phyloP scores from a whole-genome alignment of 2,113 vertebrate genomes.

The Ageneiosus marmoratus region DNA sequence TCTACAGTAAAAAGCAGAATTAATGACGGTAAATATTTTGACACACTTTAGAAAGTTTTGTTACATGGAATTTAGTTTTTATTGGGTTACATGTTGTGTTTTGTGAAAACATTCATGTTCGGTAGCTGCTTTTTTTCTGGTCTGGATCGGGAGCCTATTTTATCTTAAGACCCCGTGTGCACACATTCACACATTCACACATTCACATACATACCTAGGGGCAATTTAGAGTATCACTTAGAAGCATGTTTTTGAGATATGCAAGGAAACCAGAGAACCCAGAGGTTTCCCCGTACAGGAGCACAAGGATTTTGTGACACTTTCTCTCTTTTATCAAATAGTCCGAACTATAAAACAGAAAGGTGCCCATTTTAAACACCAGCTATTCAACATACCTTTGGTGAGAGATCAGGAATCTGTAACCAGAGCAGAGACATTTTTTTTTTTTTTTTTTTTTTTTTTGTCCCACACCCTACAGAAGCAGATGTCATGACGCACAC shows the following conservation, averaged over 20 bases:
- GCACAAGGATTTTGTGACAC: too few species aligned
- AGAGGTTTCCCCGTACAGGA: background rate
- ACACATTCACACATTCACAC: slow-evolving; percentile 28
- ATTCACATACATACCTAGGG: background rate
- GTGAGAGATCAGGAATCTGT: background rate
- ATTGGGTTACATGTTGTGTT: background rate
- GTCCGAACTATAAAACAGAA: background rate
- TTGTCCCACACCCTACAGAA: background rate
- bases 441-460: too few species aligned
- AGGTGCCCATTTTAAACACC: background rate
- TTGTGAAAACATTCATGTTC: background rate
- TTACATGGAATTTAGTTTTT: background rate
- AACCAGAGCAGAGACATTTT: background rate
- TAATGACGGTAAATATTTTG: background rate
- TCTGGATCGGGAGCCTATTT: background rate
- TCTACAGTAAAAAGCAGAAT: background rate
- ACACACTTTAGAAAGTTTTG: background rate
- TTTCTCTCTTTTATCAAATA: too few species aligned
- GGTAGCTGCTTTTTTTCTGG: background rate
- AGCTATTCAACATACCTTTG: background rate
- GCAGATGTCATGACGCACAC: background rate
- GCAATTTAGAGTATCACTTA: background rate
- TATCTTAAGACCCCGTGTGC: background rate
- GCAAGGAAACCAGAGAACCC: background rate
- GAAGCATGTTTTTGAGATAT: background rate